phyloP scores from a whole-genome alignment of 2,888 invertebrate genomes.

The Laothoe populi region DNA sequence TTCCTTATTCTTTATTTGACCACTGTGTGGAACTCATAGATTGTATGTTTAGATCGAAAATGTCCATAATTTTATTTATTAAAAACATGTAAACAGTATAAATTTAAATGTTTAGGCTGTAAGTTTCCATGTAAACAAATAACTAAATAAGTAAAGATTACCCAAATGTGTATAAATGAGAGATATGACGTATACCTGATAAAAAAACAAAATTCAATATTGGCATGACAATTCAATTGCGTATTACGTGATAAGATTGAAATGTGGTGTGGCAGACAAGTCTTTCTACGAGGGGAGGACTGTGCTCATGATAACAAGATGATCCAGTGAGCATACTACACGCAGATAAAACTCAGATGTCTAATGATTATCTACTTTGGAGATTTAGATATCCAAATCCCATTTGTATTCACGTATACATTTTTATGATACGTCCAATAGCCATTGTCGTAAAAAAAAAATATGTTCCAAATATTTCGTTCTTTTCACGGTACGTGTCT shows the following conservation, averaged over 20 bases:
- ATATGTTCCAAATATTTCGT: not conserved
- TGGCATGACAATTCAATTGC: slow-evolving; percentile 12
- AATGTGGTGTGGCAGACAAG: not conserved
- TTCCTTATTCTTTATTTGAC: no score
- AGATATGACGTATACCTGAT: not conserved
- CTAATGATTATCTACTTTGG: not conserved
- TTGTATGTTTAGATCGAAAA: no score
- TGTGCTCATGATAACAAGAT: not conserved
- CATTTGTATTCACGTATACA: not conserved
- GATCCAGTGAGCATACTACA: not conserved
- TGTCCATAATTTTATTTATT: no score
- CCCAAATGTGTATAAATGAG: no score
- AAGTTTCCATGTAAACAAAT: no score
- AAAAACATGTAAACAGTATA: no score
- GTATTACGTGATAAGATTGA: not conserved
- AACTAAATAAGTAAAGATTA: no score
- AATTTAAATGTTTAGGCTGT: no score
- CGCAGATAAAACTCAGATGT: not conserved
- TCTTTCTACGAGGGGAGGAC: not conserved
- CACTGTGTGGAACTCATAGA: no score
- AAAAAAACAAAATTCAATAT: not conserved
- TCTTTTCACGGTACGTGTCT: not conserved
- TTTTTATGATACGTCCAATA: not conserved
- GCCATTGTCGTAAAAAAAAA: no score
- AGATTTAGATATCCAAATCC: not conserved